These are phyloP conservation scores for Empidonax traillii DNA, from an alignment of 2,113 vertebrate species.

Conservation along the genomic window DNA sequence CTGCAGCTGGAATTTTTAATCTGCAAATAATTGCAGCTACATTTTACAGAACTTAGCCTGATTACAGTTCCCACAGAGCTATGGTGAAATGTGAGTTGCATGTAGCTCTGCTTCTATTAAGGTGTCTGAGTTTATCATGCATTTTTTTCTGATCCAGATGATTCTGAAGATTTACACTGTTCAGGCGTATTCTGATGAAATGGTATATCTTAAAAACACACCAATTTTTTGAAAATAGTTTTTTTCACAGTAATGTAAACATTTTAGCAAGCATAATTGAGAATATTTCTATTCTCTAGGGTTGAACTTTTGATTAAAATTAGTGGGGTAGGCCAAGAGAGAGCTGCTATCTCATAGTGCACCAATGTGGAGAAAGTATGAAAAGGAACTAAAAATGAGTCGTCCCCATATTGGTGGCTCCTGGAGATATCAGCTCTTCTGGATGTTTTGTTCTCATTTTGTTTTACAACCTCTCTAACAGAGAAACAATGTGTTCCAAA, in stretches of 20 bases:
- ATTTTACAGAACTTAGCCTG: slow-evolving; percentile 55
- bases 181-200: background rate
- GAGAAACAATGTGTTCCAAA: background rate
- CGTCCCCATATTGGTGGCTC: background rate
- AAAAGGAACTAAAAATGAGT: background rate
- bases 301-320: background rate
- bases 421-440: background rate
- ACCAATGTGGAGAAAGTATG: background rate
- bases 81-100: slow-evolving; percentile 14
- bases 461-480: background rate
- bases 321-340: background rate
- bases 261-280: background rate
- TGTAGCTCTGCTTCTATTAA: background rate
- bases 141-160: background rate
- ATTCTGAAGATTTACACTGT: background rate
- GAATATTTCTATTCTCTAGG: background rate
- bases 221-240: background rate
- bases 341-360: background rate
- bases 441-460: background rate
- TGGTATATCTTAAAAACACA: background rate
- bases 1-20: slow-evolving; percentile 40
- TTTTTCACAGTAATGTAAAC: background rate
- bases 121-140: background rate
- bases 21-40: slow-evolving; percentile 50
- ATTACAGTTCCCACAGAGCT: slow-evolving; percentile 56